A percentile compares a stretch with the other conserved stretches of the same genome.
Conservation (phyloP, 1,140 invertebrate genomes). For the Orius insidiosus region DNA sequence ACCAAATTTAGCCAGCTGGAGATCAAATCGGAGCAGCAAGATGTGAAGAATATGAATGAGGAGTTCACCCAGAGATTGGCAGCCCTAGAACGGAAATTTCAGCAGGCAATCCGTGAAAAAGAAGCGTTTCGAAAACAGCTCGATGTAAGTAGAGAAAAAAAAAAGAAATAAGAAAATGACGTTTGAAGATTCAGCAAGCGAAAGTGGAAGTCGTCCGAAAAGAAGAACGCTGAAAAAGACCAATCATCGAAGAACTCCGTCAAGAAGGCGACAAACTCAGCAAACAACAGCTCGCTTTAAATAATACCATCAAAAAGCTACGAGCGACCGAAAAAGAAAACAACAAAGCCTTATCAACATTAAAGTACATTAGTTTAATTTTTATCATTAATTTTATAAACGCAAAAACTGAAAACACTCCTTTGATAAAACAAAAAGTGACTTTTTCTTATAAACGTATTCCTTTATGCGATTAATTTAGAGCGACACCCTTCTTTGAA, state of each 20-base stretch:
- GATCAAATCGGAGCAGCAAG: conserved; percentile 33
- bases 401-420: not conserved
- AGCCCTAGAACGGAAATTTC: conserved; percentile 75
- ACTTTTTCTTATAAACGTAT: too few relatives aligned
- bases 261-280: conserved; percentile 90
- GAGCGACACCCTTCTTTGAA: too few relatives aligned
- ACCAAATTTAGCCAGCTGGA: conserved; percentile 35
- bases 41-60: conserved; percentile 56
- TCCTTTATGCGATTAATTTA: too few relatives aligned
- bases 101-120: conserved; percentile 68
- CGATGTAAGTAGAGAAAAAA: conserved; percentile 28
- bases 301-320: conserved; percentile 86
- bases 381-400: conserved; percentile 1
- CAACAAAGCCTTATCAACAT: conserved; percentile 59
- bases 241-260: conserved; percentile 69
- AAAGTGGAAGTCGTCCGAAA: conserved; percentile 43
- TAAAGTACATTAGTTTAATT: conserved; percentile 38
- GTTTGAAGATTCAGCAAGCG: conserved; percentile 26
- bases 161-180: not conserved
- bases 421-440: too few relatives aligned
- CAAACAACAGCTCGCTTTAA: conserved; percentile 79
- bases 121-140: conserved; percentile 65
- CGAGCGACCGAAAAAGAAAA: conserved; percentile 81
- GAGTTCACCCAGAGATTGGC: conserved; percentile 79
- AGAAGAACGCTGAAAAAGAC: conserved; percentile 41